Evolutionary conservation across 2,797 vertebrate genomes (phyloP).

Genomic region (Sphenopsis melanotis): DNA sequence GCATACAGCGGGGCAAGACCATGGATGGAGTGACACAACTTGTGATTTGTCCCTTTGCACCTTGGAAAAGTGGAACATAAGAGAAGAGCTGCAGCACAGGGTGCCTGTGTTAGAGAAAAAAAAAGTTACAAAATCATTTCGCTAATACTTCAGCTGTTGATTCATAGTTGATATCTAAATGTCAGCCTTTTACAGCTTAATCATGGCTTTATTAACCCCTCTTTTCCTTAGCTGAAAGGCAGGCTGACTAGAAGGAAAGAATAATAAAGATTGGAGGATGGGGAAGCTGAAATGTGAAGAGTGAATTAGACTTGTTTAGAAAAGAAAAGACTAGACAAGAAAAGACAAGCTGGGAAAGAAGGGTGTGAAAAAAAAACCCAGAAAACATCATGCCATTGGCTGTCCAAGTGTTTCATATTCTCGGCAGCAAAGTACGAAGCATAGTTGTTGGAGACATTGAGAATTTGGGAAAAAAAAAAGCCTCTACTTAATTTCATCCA

Average conservation of each 20-base stretch:
- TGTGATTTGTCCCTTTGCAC: constrained; percentile 58
- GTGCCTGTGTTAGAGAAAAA: background rate
- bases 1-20: constrained; percentile 38
- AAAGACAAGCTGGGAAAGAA: constrained; percentile 59
- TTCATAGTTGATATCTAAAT: constrained; percentile 68
- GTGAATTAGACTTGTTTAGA: constrained; percentile 24
- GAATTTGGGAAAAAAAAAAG: background rate
- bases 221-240: constrained; percentile 14
- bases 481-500: constrained; percentile 11
- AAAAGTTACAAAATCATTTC: constrained; percentile 32
- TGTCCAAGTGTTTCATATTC: constrained; percentile 35
- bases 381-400: constrained; percentile 7
- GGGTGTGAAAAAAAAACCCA: constrained; percentile 50
- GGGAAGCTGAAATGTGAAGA: constrained; percentile 16
- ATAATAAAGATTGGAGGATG: constrained; percentile 16
- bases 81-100: background rate
- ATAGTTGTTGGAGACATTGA: constrained; percentile 12
- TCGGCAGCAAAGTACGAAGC: constrained; percentile 1
- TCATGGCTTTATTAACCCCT: constrained; percentile 70
- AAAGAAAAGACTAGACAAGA: constrained; percentile 59
- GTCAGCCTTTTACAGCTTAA: constrained; percentile 70
- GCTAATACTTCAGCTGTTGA: constrained; percentile 65
- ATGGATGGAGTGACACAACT: constrained; percentile 15
- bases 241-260: background rate
- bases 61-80: constrained; percentile 53